Conservation (phyloP, 2,113 vertebrate genomes). For the Lampris incognitus region DNA sequence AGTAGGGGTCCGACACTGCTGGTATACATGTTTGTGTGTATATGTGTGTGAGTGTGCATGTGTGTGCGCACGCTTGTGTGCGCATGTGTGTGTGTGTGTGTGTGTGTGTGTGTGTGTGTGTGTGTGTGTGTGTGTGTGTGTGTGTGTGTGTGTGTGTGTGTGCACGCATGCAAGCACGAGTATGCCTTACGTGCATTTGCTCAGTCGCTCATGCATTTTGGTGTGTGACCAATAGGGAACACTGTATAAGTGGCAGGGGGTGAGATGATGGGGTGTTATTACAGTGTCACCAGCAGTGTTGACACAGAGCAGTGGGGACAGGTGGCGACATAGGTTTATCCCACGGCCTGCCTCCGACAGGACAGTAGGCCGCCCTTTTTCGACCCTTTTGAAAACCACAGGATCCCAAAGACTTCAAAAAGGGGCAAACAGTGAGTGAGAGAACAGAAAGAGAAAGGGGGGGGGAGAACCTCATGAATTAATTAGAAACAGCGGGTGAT, state of each 20-base stretch:
- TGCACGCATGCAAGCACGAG: not conserved
- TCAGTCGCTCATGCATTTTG: conserved; percentile 18
- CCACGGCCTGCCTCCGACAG: conserved; percentile 43
- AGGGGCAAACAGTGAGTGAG: conserved; percentile 28
- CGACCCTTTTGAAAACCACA: conserved; percentile 74
- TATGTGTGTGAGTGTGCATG: conserved; percentile 27
- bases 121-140: conserved; percentile 8
- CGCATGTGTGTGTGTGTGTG: not conserved
- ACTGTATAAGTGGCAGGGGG: conserved; percentile 35
- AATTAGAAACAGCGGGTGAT: conserved; percentile 74
- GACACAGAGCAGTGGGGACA: conserved; percentile 68
- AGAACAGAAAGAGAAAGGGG: conserved; percentile 56
- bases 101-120: conserved; percentile 40
- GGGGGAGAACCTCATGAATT: conserved; percentile 67
- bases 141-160: not conserved
- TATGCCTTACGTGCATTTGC: conserved; percentile 33
- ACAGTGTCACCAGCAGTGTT: conserved; percentile 67
- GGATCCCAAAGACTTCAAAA: conserved; percentile 72
- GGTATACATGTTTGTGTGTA: conserved; percentile 12
- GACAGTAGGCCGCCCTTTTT: conserved; percentile 67
- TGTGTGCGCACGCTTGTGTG: not conserved
- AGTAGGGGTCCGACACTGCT: conserved; percentile 53
- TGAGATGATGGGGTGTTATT: conserved; percentile 48
- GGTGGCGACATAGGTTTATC: conserved; percentile 65
- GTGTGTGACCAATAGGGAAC: conserved; percentile 36